These are phyloP conservation scores for Pissodes strobi DNA, from an alignment of 1,140 invertebrate genomes.

Conservation along the genomic window DNA sequence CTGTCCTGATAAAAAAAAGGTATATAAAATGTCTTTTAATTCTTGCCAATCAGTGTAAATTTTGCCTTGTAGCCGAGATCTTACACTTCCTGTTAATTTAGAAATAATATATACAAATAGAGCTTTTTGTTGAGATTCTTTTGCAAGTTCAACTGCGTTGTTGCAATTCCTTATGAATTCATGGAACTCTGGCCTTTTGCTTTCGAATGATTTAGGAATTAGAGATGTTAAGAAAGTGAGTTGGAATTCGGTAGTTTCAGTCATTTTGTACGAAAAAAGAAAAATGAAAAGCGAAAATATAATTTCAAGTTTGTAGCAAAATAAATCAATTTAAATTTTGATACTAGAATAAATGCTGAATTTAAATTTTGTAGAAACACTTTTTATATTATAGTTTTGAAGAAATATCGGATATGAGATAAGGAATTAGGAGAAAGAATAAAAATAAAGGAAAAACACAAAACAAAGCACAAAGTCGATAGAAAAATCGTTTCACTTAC, in stretches of 20 bases:
- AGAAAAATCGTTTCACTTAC: too few relatives aligned
- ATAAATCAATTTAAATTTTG: too few relatives aligned
- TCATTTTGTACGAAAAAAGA: background rate
- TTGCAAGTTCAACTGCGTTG: constrained; percentile 14
- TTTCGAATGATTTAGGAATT: too few relatives aligned
- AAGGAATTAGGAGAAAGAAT: too few relatives aligned
- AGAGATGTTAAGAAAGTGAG: constrained; percentile 16
- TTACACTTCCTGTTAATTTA: constrained; percentile 29
- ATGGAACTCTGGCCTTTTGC: constrained; percentile 23
- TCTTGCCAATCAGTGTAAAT: constrained; percentile 11
- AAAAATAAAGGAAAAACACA: too few relatives aligned
- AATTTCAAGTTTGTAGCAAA: too few relatives aligned
- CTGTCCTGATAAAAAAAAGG: constrained; percentile 23
- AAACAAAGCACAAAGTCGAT: too few relatives aligned
- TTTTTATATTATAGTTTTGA: too few relatives aligned
- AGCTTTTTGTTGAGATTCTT: constrained; percentile 3
- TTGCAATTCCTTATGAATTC: constrained; percentile 35
- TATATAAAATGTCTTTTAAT: constrained; percentile 22
- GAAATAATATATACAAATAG: constrained; percentile 26
- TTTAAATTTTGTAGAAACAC: too few relatives aligned
- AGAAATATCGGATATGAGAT: too few relatives aligned
- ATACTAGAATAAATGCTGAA: too few relatives aligned
- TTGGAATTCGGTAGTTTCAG: background rate
- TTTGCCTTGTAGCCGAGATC: constrained; percentile 18
- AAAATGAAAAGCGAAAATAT: too few relatives aligned